These are phyloP conservation scores for Drosophila quasianomalipes DNA, from an alignment of 2,888 invertebrate genomes.

Conservation along the genomic window DNA sequence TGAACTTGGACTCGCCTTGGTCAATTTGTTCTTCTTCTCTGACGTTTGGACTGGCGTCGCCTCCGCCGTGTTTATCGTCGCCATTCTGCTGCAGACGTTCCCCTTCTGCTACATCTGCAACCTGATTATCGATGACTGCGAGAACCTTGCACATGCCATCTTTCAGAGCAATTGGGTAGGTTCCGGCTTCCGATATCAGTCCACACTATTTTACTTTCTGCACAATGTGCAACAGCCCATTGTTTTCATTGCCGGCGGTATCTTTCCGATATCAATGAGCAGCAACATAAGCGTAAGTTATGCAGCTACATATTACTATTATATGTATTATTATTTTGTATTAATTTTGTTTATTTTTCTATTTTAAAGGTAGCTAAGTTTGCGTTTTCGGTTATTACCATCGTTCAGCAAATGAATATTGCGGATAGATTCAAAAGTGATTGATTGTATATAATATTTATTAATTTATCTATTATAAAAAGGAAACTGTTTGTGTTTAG, in stretches of 20 bases:
- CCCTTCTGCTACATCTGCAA: conserved; percentile 78
- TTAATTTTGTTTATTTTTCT: not conserved
- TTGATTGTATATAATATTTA: conserved; percentile 3
- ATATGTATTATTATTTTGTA: not conserved
- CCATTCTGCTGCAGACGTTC: conserved; percentile 69
- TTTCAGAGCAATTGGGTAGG: conserved; percentile 79
- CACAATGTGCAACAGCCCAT: conserved; percentile 71
- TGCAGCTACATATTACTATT: not conserved
- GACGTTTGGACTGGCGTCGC: conserved; percentile 65
- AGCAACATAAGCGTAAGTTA: conserved; percentile 71
- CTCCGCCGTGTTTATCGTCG: conserved; percentile 54
- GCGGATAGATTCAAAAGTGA: conserved; percentile 63
- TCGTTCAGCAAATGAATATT: conserved; percentile 66
- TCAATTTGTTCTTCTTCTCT: conserved; percentile 70
- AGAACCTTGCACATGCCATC: conserved; percentile 55
- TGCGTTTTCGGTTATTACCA: conserved; percentile 72
- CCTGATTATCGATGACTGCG: conserved; percentile 70
- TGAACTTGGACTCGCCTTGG: conserved; percentile 65
- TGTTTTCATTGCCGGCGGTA: conserved; percentile 65
- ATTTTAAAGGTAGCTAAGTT: conserved; percentile 67
- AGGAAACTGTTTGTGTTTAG: too few relatives aligned
- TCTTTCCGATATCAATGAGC: conserved; percentile 65
- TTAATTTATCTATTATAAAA: too few relatives aligned
- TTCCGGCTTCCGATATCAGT: conserved; percentile 59
- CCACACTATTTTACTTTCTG: conserved; percentile 66